Percentiles rank a stretch among this genome's conserved stretches.
Evolutionary conservation across 92 coral and sea anemone genomes (phyloP).

Genomic region (Phymanthus crucifer): DNA sequence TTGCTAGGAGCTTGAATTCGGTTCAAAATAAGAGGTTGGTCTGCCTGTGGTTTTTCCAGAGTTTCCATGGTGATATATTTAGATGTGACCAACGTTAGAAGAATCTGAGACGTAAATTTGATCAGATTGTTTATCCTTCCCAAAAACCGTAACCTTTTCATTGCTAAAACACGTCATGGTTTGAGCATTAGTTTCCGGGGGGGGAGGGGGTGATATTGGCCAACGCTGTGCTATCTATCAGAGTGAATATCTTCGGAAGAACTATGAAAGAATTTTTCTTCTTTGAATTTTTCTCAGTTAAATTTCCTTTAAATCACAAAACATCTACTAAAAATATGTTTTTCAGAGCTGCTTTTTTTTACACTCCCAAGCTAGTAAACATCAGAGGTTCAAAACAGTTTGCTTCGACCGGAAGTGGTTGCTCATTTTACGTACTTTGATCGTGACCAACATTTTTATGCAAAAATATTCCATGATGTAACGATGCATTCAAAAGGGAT

Average conservation of each 20-base stretch:
- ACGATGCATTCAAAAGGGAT: neutral
- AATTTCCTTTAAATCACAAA: no score
- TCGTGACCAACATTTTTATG: neutral
- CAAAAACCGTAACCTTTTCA: neutral
- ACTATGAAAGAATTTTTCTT: neutral
- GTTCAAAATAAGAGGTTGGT: no score
- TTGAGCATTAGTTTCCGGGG: neutral
- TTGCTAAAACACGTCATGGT: neutral
- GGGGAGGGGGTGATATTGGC: neutral
- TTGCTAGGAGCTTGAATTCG: neutral
- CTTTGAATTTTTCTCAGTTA: no score
- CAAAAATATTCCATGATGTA: neutral
- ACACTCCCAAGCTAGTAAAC: no score
- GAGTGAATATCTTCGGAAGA: neutral
- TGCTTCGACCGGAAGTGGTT: neutral
- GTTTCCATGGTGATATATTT: neutral
- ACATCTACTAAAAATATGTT: no score
- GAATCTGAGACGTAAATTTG: neutral
- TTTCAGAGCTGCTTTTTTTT: no score
- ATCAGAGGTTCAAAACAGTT: neutral
- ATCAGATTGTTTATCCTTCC: neutral
- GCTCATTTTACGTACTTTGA: neutral
- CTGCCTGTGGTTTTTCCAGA: neutral
- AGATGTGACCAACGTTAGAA: neutral
- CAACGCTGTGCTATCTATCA: neutral